Conservation (phyloP, 2,888 invertebrate species). For the Zhengitettix transpicula region DNA sequence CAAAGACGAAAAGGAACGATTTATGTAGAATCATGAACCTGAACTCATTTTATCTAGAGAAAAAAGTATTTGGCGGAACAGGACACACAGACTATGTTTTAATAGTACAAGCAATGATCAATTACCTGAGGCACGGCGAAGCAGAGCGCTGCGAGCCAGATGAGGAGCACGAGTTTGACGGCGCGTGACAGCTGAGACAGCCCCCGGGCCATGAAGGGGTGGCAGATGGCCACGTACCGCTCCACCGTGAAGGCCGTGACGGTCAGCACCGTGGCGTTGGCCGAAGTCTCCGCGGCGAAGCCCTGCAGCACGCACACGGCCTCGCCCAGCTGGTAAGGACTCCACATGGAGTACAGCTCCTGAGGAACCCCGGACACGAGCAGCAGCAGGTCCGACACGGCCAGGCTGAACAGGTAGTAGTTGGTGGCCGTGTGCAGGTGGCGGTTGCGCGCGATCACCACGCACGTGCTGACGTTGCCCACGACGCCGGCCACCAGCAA, state of each 20-base stretch:
- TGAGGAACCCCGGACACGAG: slow-evolving; percentile 61
- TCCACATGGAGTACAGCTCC: slow-evolving; percentile 63
- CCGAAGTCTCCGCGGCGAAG: slow-evolving; percentile 39
- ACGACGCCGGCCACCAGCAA: slow-evolving; percentile 58
- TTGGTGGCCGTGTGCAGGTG: slow-evolving; percentile 76
- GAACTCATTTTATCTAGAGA: too few relatives aligned
- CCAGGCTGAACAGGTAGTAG: slow-evolving; percentile 64
- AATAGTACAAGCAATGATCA: too few relatives aligned
- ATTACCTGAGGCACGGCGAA: slow-evolving; percentile 54
- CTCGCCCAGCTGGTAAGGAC: slow-evolving; percentile 63
- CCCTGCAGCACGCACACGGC: slow-evolving; percentile 28
- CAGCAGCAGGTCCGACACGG: slow-evolving; percentile 58
- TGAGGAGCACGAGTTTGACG: slow-evolving; percentile 48
- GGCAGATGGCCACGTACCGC: slow-evolving; percentile 40
- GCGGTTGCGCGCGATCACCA: slow-evolving; percentile 57
- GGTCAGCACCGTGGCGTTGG: slow-evolving; percentile 26
- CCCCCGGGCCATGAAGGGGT: slow-evolving; percentile 42
- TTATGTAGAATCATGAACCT: too few relatives aligned
- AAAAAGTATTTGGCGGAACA: too few relatives aligned
- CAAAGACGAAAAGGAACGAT: too few relatives aligned
- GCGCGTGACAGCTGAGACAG: slow-evolving; percentile 68
- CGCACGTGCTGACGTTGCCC: slow-evolving; percentile 62
- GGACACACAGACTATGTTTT: too few relatives aligned
- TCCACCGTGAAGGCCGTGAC: slow-evolving; percentile 46
- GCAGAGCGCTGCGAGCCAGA: slow-evolving; percentile 63